Conservation (phyloP, 2,888 invertebrate species). For the Apodemia mormo region DNA sequence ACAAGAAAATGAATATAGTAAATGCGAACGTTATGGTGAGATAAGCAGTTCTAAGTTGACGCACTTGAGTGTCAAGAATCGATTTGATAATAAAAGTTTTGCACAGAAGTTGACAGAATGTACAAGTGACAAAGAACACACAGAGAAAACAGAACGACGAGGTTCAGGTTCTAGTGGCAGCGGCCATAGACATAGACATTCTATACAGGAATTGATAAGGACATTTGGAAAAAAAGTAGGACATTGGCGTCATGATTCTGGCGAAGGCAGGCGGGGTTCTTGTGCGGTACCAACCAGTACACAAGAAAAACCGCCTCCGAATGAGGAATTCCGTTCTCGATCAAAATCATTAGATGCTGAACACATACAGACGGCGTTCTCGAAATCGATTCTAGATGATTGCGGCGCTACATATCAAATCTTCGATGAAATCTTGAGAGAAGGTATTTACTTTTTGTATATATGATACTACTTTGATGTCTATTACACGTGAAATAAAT, state of each 20-base stretch:
- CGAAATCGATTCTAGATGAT: constrained; percentile 83
- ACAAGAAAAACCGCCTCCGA: constrained; percentile 71
- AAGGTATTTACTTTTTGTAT: constrained; percentile 53
- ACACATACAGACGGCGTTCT: constrained; percentile 60
- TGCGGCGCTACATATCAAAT: constrained; percentile 92
- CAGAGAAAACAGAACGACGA: constrained; percentile 62
- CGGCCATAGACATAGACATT: constrained; percentile 78
- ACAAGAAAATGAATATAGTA: constrained; percentile 73
- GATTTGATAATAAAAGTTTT: constrained; percentile 70
- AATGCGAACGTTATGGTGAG: constrained; percentile 75
- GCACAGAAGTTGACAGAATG: constrained; percentile 66
- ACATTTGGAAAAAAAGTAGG: constrained; percentile 89
- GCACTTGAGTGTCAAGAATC: constrained; percentile 51
- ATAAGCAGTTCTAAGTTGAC: constrained; percentile 64
- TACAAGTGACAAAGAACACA: constrained; percentile 45
- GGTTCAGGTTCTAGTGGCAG: constrained; percentile 63
- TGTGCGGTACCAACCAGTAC: constrained; percentile 70
- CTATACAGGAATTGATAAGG: constrained; percentile 89
- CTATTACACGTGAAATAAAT: too few relatives aligned
- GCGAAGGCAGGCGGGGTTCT: constrained; percentile 72
- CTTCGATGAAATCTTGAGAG: constrained; percentile 87
- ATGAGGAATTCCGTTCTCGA: constrained; percentile 87
- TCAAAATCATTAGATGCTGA: constrained; percentile 89
- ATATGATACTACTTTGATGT: background rate
- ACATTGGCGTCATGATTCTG: constrained; percentile 84